Conservation (phyloP, 2,113 vertebrate genomes). For the Halcyon malimbica region DNA sequence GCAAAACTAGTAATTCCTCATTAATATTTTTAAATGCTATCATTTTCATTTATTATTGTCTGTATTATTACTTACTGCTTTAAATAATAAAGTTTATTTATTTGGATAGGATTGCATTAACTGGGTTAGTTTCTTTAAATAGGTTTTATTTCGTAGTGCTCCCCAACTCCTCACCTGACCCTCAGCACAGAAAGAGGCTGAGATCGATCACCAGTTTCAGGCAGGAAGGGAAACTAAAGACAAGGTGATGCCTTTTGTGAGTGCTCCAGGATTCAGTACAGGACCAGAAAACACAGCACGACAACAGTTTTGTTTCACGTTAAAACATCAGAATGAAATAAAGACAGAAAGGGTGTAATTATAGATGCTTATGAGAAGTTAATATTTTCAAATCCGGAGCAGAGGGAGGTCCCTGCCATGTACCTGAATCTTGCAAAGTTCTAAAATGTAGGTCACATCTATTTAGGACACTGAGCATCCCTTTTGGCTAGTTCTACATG, state of each 20-base stretch:
- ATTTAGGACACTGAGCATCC: constrained; percentile 56
- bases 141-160: neutral
- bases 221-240: neutral
- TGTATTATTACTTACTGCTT: neutral
- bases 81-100: neutral
- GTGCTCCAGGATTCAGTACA: neutral
- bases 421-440: constrained; percentile 39
- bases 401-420: constrained; percentile 33
- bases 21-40: neutral
- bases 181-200: neutral
- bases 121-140: neutral
- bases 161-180: neutral
- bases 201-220: neutral
- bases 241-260: neutral
- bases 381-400: neutral
- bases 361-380: neutral
- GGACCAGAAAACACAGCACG: neutral
- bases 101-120: neutral
- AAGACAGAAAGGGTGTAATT: neutral
- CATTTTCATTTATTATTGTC: neutral
- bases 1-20: neutral
- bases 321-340: neutral
- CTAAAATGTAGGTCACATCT: constrained; percentile 61
- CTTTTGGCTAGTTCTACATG: constrained; percentile 46
- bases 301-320: neutral